phyloP scores from a whole-genome alignment of 2,113 vertebrate species.

The Stegastes partitus region DNA sequence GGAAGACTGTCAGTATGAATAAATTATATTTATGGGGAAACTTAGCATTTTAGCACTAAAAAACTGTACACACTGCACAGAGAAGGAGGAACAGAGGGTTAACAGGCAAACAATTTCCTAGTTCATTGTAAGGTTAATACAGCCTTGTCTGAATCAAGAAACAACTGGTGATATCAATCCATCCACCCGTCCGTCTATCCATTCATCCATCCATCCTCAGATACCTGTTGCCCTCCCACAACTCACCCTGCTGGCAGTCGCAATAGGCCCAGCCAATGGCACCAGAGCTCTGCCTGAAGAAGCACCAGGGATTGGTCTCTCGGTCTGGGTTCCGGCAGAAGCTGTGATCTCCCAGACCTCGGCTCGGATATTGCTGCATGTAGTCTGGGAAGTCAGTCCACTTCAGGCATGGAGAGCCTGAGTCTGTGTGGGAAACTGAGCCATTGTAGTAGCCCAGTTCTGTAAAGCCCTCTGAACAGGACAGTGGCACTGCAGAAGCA shows the following conservation, averaged over 20 bases:
- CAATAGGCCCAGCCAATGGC: conserved; percentile 89
- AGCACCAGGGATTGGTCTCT: conserved; percentile 88
- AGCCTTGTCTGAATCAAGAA: too few species aligned
- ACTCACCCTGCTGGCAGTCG: conserved; percentile 88
- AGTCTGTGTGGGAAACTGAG: conserved; percentile 82
- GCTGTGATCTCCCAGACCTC: conserved; percentile 88
- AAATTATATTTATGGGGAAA: neutral
- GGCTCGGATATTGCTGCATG: conserved; percentile 86
- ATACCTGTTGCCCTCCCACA: neutral
- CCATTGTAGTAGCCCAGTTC: conserved; percentile 87
- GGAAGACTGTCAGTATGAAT: neutral
- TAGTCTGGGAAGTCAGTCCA: conserved; percentile 91
- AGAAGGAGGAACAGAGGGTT: too few species aligned
- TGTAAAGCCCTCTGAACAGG: conserved; percentile 78
- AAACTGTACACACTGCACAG: too few species aligned
- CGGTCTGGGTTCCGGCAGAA: conserved; percentile 88
- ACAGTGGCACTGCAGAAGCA: conserved; percentile 65
- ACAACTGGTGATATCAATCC: too few species aligned
- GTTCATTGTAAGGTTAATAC: too few species aligned
- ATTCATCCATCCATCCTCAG: neutral
- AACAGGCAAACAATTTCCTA: too few species aligned
- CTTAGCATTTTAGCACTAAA: neutral
- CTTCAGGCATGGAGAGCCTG: conserved; percentile 84
- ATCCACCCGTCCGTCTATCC: too few species aligned
- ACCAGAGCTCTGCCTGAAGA: conserved; percentile 86